Conservation (phyloP, 2,888 invertebrate species). For the Conomelus anceps region DNA sequence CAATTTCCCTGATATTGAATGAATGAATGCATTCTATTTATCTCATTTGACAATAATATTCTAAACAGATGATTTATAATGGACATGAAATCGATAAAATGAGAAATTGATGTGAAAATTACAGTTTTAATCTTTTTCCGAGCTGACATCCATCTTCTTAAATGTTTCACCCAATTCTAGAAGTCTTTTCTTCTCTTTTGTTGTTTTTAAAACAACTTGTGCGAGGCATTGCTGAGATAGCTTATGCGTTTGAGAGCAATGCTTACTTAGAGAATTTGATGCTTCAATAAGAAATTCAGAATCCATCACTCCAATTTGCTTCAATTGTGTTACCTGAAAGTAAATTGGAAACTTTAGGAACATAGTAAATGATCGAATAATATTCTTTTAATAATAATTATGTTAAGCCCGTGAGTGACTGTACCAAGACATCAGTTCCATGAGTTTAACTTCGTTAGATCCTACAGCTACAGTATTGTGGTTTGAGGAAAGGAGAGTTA, state of each 20-base stretch:
- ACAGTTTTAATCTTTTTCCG: not conserved
- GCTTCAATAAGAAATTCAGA: constrained; percentile 9
- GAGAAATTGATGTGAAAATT: not conserved
- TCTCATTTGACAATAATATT: too few species aligned
- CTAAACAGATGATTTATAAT: too few species aligned
- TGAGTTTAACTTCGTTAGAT: too few species aligned
- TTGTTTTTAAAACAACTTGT: not conserved
- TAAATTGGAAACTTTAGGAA: not conserved
- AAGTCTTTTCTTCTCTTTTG: not conserved
- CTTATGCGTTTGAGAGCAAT: constrained; percentile 11
- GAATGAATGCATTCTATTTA: too few species aligned
- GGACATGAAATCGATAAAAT: too few species aligned
- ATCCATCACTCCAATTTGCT: constrained; percentile 21
- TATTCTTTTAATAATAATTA: not conserved
- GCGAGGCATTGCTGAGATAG: constrained; percentile 20
- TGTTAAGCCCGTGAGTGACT: too few species aligned
- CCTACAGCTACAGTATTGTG: too few species aligned
- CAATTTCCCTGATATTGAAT: too few species aligned
- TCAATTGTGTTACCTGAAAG: constrained; percentile 21
- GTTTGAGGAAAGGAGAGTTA: too few species aligned
- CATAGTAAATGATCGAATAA: not conserved
- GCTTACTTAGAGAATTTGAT: not conserved
- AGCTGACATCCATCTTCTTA: not conserved
- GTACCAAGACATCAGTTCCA: too few species aligned
- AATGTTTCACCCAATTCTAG: not conserved